phyloP scores from a whole-genome alignment of 2,797 vertebrate species.

The Antennarius maculatus region DNA sequence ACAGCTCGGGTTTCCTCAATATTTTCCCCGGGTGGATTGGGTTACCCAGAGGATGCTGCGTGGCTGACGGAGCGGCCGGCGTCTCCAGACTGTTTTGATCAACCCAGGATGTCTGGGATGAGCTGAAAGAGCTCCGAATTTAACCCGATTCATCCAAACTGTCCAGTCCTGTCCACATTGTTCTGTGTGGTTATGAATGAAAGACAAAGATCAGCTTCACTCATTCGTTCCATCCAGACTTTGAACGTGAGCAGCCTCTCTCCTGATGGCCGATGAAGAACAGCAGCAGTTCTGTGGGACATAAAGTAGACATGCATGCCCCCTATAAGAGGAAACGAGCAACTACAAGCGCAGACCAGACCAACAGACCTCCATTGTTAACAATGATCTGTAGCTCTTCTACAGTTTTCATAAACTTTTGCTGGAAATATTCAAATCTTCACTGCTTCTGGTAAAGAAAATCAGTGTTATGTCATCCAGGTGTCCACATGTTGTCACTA shows the following conservation, averaged over 20 bases:
- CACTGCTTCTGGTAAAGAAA: too few species aligned
- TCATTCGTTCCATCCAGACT: constrained; percentile 36
- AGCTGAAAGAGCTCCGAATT: constrained; percentile 69
- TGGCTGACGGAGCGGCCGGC: constrained; percentile 65
- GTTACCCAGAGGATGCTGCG: constrained; percentile 89
- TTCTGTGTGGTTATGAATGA: constrained; percentile 30
- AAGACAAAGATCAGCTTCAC: constrained; percentile 12
- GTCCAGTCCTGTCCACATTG: constrained; percentile 13
- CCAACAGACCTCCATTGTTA: too few species aligned
- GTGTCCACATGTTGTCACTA: too few species aligned
- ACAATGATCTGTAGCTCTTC: too few species aligned
- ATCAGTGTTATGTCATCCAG: too few species aligned
- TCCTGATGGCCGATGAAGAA: constrained; percentile 32
- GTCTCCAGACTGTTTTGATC: constrained; percentile 68
- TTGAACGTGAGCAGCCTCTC: constrained; percentile 38
- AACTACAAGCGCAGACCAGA: constrained; percentile 58
- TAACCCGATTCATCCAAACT: constrained; percentile 64
- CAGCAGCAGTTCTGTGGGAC: constrained; percentile 22
- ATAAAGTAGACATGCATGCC: constrained; percentile 72
- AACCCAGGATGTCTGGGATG: constrained; percentile 71
- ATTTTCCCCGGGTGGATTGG: constrained; percentile 88
- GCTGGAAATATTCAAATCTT: too few species aligned
- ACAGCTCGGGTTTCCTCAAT: constrained; percentile 90
- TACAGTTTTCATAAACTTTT: too few species aligned
- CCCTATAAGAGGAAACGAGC: constrained; percentile 72